Percentiles rank a stretch among this genome's conserved stretches.
These are phyloP conservation scores for Agrotis puta DNA, from an alignment of 2,888 invertebrate species.

Conservation along the genomic window DNA sequence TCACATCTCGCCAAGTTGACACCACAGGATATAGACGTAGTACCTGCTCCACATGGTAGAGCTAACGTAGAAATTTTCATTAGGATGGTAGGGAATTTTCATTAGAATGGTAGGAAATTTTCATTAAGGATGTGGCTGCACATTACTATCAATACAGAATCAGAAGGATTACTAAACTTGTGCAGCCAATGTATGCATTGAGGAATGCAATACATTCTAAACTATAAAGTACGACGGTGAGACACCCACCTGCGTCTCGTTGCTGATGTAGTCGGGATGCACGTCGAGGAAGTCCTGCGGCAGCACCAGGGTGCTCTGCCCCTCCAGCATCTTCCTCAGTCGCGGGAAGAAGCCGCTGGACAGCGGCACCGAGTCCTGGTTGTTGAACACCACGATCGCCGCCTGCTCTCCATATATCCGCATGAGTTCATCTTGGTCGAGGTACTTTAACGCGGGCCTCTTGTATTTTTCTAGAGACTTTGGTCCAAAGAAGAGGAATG, in stretches of 20 bases:
- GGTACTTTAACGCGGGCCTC: conserved; percentile 87
- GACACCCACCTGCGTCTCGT: conserved; percentile 90
- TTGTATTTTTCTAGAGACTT: conserved; percentile 86
- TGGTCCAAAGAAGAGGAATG: conserved; percentile 92
- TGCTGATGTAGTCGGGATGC: conserved; percentile 91
- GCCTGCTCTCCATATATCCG: conserved; percentile 91
- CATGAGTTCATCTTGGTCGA: conserved; percentile 90
- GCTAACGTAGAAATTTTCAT: no score
- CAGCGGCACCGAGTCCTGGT: conserved; percentile 90
- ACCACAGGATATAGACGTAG: no score
- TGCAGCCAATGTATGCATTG: no score
- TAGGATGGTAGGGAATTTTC: no score
- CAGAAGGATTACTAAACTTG: no score
- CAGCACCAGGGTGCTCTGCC: conserved; percentile 87
- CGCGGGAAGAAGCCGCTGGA: conserved; percentile 90
- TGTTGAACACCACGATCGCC: conserved; percentile 91
- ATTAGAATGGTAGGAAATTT: no score
- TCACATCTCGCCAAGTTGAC: no score
- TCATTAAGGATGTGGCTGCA: no score
- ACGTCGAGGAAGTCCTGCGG: conserved; percentile 91
- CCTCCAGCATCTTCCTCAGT: conserved; percentile 90
- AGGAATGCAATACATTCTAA: not conserved
- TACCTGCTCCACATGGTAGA: no score
- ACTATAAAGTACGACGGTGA: not conserved
- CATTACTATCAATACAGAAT: no score